Base-by-base conservation (phyloP, 2,113 vertebrate genomes). In the Paracanthobrama guichenoti region DNA sequence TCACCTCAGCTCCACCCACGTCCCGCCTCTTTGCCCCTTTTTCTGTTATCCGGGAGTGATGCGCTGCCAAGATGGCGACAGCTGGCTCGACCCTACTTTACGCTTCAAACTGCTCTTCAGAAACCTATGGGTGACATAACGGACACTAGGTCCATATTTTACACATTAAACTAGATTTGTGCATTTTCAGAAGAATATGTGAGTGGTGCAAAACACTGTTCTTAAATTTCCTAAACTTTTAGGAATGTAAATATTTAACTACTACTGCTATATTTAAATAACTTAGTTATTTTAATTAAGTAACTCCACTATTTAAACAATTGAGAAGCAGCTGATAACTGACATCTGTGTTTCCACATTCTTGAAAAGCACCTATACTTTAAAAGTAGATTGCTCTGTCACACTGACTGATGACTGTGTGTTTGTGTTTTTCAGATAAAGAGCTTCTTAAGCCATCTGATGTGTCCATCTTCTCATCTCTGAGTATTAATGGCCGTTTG, bases 391-490 rank as follows among this genome's bases (percentile, higher is more conserved):
- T 50, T 55, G 7, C 53, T 35, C 66, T 7, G 14, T 16, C 16
- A 13, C 31, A 18, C 66, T 44, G 22, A 76, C 14, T 76, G 73
- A 28, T 76, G 46, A 60, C 57, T 48, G 42, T 50, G 9, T 48
- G 26, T 50, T 22, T 50, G 62, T 81, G 42, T 18, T 81, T 74
- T 71, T 28, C 94, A 99, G 98, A 99, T 90, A 99, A 99, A 93
- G 94, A 95, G 48, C 93, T 98, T 88, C 94, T 98, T 88, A 99
- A 97, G 87, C 95, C 97, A 90, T 96, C 95, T 22, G 98, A 99
- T 53, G 91, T 99, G 73, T 99, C 97, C 0, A 96, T 99, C 88
- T 99, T 99, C 94, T 98, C 97, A 75, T 96, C 96, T 4, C 96
- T 99, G 89, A 96, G 94, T 84, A 91, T 97, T 84, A 99, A 99